Base-by-base conservation (phyloP, 2,113 vertebrate species). In the Verasper variegatus region DNA sequence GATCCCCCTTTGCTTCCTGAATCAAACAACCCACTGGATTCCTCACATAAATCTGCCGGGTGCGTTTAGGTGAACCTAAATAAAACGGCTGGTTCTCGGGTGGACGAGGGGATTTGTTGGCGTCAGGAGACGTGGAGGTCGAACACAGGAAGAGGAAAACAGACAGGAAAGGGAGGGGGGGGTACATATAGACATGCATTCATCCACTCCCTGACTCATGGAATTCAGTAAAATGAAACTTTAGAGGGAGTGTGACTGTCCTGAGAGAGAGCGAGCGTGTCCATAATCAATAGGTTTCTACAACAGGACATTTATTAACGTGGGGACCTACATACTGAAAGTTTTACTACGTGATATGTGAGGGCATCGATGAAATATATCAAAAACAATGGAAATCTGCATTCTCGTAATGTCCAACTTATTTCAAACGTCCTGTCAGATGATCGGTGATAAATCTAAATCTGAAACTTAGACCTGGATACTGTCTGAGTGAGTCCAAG, bases 1-100 rank as follows among this genome's bases (percentile, higher is more conserved):
- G 78, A 87, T 86, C 78, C 83, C 83, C 74, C 67, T 74, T 9
- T 26, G 62, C 77, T 91, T 91, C 86, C 90, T 82, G 86, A 84
- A 66, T 71, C 74, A 78, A 87, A 84, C 75, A 71, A 40, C 70
- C 76, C 81, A 68, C 74, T 55, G 57, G 72, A 87, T 89, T 86
- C 88, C 76, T 63, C 59, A 23, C 86, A 83, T 83, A 84, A 91
- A 86, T 89, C 82, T 74, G 68, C 42, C 18, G 52, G 60, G 26
- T 21, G 68, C 47, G 20, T 84, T 86, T 73, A 49, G 80, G 62
- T 49, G 66, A 83, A 81, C 68, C 63, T 57, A 87, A 89, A 87
- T 78, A 71, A 79, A 86, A 72, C 2, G 52, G 37, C 31, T 1
- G 2, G 61, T 47, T 27, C 37, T 69, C 10, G 45, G 57, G 62